These are phyloP conservation scores for Microcebus ravelobensis DNA, from an alignment of 2,113 vertebrate species.

Conservation along the genomic window DNA sequence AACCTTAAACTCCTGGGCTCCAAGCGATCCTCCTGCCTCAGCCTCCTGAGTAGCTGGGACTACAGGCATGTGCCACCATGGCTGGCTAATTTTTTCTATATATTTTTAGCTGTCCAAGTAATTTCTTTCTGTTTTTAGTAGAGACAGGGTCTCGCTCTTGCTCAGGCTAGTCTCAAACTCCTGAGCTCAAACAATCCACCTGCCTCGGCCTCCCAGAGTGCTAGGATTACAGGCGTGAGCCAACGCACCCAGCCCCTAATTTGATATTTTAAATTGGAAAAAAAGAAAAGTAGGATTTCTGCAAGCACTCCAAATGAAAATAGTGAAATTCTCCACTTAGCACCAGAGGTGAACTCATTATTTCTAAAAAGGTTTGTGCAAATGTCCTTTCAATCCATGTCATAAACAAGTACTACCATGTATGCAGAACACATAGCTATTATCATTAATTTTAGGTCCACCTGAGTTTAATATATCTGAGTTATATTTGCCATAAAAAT, in stretches of 20 bases:
- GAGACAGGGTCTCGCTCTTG: too few relatives aligned
- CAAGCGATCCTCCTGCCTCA: too few relatives aligned
- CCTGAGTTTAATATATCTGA: constrained; percentile 28
- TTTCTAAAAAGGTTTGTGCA: constrained; percentile 39
- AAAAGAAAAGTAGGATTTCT: constrained; percentile 30
- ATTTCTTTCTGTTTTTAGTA: too few relatives aligned
- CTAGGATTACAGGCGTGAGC: too few relatives aligned
- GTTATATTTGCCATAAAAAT: constrained; percentile 36
- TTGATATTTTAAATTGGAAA: constrained; percentile 31
- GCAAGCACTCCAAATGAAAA: constrained; percentile 22
- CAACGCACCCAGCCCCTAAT: background rate
- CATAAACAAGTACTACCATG: background rate
- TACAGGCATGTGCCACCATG: too few relatives aligned
- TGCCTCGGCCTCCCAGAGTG: too few relatives aligned
- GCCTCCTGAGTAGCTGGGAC: too few relatives aligned
- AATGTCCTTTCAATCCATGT: constrained; percentile 3
- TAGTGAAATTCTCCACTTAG: constrained; percentile 14
- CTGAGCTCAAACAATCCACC: too few relatives aligned
- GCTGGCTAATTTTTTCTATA: too few relatives aligned
- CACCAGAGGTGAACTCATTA: constrained; percentile 13
- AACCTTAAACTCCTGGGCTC: too few relatives aligned
- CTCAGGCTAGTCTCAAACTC: too few relatives aligned
- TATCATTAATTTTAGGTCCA: background rate
- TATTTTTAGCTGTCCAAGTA: too few relatives aligned
- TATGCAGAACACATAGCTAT: constrained; percentile 26